A percentile compares a stretch with the other conserved stretches of the same genome.
phyloP scores from a whole-genome alignment of 1,140 invertebrate genomes.

The Zaprionus davidi region DNA sequence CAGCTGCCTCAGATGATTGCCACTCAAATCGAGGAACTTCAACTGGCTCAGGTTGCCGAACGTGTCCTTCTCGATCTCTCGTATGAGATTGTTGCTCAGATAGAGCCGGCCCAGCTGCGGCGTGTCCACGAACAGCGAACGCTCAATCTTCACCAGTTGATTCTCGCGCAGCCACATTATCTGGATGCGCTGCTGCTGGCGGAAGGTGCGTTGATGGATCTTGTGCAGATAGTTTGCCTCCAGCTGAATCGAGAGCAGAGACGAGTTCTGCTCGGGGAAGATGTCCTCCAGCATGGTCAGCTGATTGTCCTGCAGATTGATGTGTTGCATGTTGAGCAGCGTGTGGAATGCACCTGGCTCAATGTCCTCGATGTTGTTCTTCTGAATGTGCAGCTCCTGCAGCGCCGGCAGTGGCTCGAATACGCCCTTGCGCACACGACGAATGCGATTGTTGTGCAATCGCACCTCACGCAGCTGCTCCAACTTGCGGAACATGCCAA shows the following conservation, averaged over 20 bases:
- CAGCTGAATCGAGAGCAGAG: conserved; percentile 93
- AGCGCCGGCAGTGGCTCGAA: conserved; percentile 92
- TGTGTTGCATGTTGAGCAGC: conserved; percentile 92
- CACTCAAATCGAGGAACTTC: conserved; percentile 91
- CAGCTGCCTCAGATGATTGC: conserved; percentile 89
- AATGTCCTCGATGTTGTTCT: conserved; percentile 92
- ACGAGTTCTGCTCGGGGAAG: conserved; percentile 89
- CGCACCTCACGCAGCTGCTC: conserved; percentile 92
- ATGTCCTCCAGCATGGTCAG: conserved; percentile 91
- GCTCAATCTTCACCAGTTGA: conserved; percentile 89
- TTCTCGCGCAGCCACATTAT: conserved; percentile 95
- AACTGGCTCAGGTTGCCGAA: conserved; percentile 91
- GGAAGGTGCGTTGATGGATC: conserved; percentile 91
- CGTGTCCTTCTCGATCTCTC: conserved; percentile 91
- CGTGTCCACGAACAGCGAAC: conserved; percentile 90
- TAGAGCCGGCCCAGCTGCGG: conserved; percentile 91
- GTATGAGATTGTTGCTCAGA: conserved; percentile 92
- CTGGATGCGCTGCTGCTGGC: conserved; percentile 91
- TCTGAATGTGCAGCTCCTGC: conserved; percentile 93
- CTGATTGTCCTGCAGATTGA: conserved; percentile 94
- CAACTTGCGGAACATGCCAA: conserved; percentile 91
- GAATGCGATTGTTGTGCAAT: conserved; percentile 93
- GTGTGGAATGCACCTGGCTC: conserved; percentile 93
- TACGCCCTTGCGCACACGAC: conserved; percentile 90
- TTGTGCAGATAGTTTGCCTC: conserved; percentile 92